phyloP scores from a whole-genome alignment of 2,888 invertebrate species.

The Caenorhabditis sinica region DNA sequence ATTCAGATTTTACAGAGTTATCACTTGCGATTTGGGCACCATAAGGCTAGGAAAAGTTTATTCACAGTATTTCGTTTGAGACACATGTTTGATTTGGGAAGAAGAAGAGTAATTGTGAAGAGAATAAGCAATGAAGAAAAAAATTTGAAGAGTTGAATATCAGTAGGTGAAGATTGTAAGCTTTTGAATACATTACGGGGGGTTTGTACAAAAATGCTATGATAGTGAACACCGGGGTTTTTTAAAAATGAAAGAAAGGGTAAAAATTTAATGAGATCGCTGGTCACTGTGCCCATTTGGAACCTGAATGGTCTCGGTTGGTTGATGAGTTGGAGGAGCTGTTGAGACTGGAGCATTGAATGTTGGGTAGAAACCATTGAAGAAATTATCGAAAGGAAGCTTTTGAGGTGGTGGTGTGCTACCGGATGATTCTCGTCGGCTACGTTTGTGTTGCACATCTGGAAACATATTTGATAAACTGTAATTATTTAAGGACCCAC shows the following conservation, averaged over 20 bases:
- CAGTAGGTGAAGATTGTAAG: too few relatives aligned
- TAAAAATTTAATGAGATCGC: not conserved
- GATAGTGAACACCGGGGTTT: too few relatives aligned
- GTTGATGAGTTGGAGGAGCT: not conserved
- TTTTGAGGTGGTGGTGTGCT: conserved; percentile 44
- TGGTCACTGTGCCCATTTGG: not conserved
- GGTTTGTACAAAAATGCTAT: too few relatives aligned
- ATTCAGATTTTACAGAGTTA: too few relatives aligned
- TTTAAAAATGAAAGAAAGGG: not conserved
- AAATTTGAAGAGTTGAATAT: too few relatives aligned
- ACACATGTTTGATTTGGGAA: too few relatives aligned
- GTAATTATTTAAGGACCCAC: conserved; percentile 64
- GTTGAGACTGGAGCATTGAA: not conserved
- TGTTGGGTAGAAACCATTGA: conserved; percentile 41
- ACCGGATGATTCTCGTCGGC: conserved; percentile 60
- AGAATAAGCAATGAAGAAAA: too few relatives aligned
- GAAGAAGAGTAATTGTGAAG: too few relatives aligned
- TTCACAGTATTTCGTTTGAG: too few relatives aligned
- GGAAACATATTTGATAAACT: not conserved
- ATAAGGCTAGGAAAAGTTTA: too few relatives aligned
- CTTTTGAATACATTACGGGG: too few relatives aligned
- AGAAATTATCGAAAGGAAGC: conserved; percentile 40
- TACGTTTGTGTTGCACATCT: conserved; percentile 81
- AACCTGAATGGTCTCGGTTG: not conserved
- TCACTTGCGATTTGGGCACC: too few relatives aligned